phyloP scores from a whole-genome alignment of 2,888 invertebrate genomes.

The Apamea sordens region DNA sequence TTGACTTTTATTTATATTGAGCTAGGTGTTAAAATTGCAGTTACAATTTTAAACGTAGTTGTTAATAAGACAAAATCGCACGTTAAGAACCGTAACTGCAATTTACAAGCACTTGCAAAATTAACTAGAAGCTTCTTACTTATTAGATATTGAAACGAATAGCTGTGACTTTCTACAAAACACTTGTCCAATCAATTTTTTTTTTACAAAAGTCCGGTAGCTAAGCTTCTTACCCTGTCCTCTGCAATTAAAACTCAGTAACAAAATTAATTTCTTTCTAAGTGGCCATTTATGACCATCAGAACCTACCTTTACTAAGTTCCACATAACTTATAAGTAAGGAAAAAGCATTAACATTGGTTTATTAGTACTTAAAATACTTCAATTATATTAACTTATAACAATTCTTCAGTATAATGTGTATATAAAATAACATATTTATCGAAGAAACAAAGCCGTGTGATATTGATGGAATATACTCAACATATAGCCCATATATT shows the following conservation, averaged over 20 bases:
- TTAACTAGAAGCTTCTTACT: constrained; percentile 43
- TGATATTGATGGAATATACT: constrained; percentile 80
- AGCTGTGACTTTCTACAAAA: background rate
- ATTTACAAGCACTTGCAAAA: constrained; percentile 2
- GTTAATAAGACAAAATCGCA: background rate
- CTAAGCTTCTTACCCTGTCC: background rate
- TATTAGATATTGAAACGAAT: constrained; percentile 21
- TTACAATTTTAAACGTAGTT: constrained; percentile 17
- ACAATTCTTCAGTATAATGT: constrained; percentile 45
- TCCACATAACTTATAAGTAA: constrained; percentile 33
- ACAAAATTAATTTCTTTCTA: background rate
- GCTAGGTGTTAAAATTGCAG: constrained; percentile 20
- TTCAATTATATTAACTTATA: constrained; percentile 45
- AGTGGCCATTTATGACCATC: too few relatives aligned
- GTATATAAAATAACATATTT: constrained; percentile 62
- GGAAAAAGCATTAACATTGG: constrained; percentile 42
- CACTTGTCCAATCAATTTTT: background rate
- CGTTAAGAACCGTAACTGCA: constrained; percentile 26
- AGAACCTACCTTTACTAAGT: background rate
- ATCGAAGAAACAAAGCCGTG: constrained; percentile 76
- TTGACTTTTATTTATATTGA: constrained; percentile 35
- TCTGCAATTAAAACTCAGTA: background rate
- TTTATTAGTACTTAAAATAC: constrained; percentile 64
- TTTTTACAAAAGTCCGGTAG: background rate
- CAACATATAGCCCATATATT: constrained; percentile 67